Conservation (phyloP, 2,888 invertebrate genomes). For the Acronicta alni region DNA sequence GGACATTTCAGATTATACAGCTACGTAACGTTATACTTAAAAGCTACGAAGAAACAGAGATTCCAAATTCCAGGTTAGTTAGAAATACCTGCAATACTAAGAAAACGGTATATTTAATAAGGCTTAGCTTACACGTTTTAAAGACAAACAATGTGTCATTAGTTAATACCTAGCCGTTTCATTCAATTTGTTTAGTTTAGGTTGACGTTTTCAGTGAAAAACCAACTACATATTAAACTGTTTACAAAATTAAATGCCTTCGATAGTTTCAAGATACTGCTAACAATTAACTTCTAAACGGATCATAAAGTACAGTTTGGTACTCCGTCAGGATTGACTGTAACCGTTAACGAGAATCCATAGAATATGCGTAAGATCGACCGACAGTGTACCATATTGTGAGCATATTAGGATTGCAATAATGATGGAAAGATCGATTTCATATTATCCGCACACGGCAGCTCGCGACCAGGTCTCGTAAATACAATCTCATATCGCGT, state of each 20-base stretch:
- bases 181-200: slow-evolving; percentile 15
- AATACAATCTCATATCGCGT: slow-evolving; percentile 79
- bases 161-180: slow-evolving; percentile 6
- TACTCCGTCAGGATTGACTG: slow-evolving; percentile 24
- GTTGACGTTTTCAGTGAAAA: slow-evolving; percentile 18
- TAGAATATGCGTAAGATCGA: slow-evolving; percentile 54
- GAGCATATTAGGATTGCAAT: slow-evolving; percentile 66
- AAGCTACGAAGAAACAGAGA: background rate
- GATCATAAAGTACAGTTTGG: slow-evolving; percentile 36
- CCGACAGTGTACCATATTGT: slow-evolving; percentile 65
- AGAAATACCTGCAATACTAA: slow-evolving; percentile 5
- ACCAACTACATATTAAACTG: slow-evolving; percentile 17
- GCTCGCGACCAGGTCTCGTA: slow-evolving; percentile 76
- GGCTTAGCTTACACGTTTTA: background rate
- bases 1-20: slow-evolving; percentile 1
- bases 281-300: slow-evolving; percentile 44
- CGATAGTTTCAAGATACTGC: slow-evolving; percentile 31
- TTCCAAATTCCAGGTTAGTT: slow-evolving; percentile 13
- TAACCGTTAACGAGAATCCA: slow-evolving; percentile 47
- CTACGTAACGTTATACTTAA: background rate
- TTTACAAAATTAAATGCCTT: slow-evolving; percentile 13
- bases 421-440: slow-evolving; percentile 71
- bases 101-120: slow-evolving; percentile 17
- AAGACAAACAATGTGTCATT: slow-evolving; percentile 25
- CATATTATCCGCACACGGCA: slow-evolving; percentile 70